These are phyloP conservation scores for Raja brachyura DNA, from an alignment of 2,113 vertebrate genomes.

Conservation along the genomic window DNA sequence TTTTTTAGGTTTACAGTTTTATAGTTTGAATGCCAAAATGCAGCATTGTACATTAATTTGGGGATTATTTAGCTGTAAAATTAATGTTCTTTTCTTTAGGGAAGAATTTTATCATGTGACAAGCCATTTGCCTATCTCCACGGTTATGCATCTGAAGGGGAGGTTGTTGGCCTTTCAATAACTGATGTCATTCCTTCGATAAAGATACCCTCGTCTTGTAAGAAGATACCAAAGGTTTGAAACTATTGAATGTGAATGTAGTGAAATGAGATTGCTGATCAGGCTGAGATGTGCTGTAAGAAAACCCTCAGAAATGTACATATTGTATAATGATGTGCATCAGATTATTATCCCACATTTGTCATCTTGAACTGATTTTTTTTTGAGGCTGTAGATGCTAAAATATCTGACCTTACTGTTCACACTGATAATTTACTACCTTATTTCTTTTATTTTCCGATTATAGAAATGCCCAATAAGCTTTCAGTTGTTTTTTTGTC, in stretches of 20 bases:
- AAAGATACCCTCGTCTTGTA: slow-evolving; percentile 65
- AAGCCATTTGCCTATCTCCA: slow-evolving; percentile 72
- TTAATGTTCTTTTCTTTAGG: slow-evolving; percentile 54
- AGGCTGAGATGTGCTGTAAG: background rate
- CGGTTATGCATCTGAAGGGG: slow-evolving; percentile 62
- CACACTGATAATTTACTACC: background rate
- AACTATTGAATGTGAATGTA: background rate
- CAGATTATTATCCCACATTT: background rate
- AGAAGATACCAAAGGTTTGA: slow-evolving; percentile 67
- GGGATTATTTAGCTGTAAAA: background rate
- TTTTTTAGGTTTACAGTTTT: background rate
- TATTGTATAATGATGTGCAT: background rate
- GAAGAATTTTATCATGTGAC: slow-evolving; percentile 71
- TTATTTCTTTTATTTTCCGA: background rate
- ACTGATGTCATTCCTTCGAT: slow-evolving; percentile 74
- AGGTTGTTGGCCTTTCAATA: slow-evolving; percentile 64
- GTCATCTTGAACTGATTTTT: too few species aligned
- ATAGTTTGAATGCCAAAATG: background rate
- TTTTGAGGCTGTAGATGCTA: background rate
- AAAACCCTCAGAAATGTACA: background rate
- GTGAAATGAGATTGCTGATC: background rate
- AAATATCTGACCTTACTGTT: background rate
- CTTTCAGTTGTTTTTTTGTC: background rate
- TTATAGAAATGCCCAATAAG: background rate
- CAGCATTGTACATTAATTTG: background rate